A percentile compares a stretch with the other conserved stretches of the same genome.
These are phyloP conservation scores for Spodoptera picta DNA, from an alignment of 2,888 invertebrate species.

Conservation along the genomic window DNA sequence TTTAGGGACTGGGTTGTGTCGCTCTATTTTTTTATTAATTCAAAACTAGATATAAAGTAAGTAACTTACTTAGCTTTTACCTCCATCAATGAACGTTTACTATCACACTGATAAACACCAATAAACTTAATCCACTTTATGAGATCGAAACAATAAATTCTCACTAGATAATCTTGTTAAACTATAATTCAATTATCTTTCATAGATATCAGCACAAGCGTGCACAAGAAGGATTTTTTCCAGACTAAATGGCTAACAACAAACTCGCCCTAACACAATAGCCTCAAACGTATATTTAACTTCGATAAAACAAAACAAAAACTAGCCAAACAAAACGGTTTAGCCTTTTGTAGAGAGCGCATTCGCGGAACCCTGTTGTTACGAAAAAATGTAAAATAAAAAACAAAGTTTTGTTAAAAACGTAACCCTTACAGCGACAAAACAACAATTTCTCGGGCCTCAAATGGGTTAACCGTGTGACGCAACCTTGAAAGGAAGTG, in stretches of 20 bases:
- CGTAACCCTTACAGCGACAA: slow-evolving; percentile 84
- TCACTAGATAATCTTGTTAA: slow-evolving; percentile 22
- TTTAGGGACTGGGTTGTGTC: no score
- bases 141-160: slow-evolving; percentile 20
- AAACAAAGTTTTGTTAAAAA: slow-evolving; percentile 71
- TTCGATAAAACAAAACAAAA: slow-evolving; percentile 85
- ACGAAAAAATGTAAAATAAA: slow-evolving; percentile 67
- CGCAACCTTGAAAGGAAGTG: slow-evolving; percentile 58
- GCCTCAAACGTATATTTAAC: slow-evolving; percentile 85
- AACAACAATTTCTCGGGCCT: slow-evolving; percentile 68
- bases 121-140: slow-evolving; percentile 16
- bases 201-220: slow-evolving; percentile 71
- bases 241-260: slow-evolving; percentile 83
- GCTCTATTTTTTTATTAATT: no score
- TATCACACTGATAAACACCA: slow-evolving; percentile 34
- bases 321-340: slow-evolving; percentile 78
- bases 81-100: slow-evolving; percentile 17
- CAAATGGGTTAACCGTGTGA: slow-evolving; percentile 77
- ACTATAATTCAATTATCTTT: slow-evolving; percentile 37
- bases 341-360: slow-evolving; percentile 80
- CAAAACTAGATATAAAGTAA: not conserved
- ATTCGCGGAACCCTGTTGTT: slow-evolving; percentile 81
- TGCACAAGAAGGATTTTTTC: slow-evolving; percentile 84
- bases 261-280: slow-evolving; percentile 81
- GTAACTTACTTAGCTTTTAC: slow-evolving; percentile 25